Evolutionary conservation across 2,113 vertebrate species (phyloP), one percentile per base, ranked within the genome.

Genomic region (Atractosteus spatula): DNA sequence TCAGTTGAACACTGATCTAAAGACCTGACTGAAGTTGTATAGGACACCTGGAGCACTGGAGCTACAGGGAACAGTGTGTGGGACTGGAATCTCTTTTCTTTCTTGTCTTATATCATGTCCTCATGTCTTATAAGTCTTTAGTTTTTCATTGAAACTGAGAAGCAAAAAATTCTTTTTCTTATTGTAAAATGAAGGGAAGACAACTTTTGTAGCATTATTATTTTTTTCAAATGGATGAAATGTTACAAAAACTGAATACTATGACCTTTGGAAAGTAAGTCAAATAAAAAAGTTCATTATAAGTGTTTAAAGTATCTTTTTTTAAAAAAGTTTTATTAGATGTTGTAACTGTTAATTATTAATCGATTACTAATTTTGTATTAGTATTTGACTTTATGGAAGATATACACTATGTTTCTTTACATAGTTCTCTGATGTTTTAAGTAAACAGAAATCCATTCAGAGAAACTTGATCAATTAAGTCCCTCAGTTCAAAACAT

Each of bases 181-280:
- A 47, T 72, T 66, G 71, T 54, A 71, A 62, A 43, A 70, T 44
- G 8, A 62, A 57, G 69, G 75, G 54, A 47, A 51, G 61, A 45
- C 41, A 47, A 62, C 62, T 81, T 77, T 78, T 73, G 55, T 79
- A 72, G 41, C 64, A 72, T 66, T 63, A 68, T 56, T 71, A 71
- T 69, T 72, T 66, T 16, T 71, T 55, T 67, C 68, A 69, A 51
- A 59, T 57, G 63, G 68, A 47, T 51, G 43, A 63, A 41, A 66
- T 70, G 57, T 54, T 66, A 70, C 71, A 45, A 74, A 79, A 68
- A 73, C 73, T 78, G 79, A 80, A 41, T 69, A 73, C 73, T 77
- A 81, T 78, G 84, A 83, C 78, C 66, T 68, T 13, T 45, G 44
- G 43, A 66, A n/a, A 14, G 43, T 16, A 47, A 12, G 8, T 13